Conservation (phyloP, 2,888 invertebrate species). For the Geophilus truncorum region DNA sequence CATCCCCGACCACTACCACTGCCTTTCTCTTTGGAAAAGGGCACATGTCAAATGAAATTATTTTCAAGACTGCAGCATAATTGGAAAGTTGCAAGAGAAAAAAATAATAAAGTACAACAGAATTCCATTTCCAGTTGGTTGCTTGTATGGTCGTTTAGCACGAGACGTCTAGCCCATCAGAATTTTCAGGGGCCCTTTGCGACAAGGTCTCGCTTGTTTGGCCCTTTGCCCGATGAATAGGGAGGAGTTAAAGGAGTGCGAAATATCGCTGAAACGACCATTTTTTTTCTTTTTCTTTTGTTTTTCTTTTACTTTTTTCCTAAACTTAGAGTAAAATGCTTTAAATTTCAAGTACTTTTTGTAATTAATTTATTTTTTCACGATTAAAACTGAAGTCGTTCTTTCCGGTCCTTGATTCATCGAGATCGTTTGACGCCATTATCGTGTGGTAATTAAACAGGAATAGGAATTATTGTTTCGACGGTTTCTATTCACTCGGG, state of each 20-base stretch:
- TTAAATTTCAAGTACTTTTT: background rate
- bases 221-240: constrained; percentile 5
- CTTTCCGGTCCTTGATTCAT: background rate
- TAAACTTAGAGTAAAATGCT: no score
- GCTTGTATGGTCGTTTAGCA: constrained; percentile 6
- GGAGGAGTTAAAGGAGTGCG: background rate
- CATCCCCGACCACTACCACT: no score
- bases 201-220: background rate
- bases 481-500: background rate
- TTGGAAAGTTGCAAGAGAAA: background rate
- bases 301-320: background rate
- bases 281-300: background rate
- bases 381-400: background rate
- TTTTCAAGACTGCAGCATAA: background rate
- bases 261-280: background rate
- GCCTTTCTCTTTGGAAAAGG: background rate
- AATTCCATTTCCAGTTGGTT: constrained; percentile 20
- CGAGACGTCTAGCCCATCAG: constrained; percentile 12
- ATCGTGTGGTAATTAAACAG: background rate
- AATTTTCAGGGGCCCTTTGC: constrained; percentile 1
- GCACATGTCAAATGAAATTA: constrained; percentile 2
- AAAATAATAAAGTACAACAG: constrained; percentile 3
- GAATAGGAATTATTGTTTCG: background rate
- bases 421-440: background rate
- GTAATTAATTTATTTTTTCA: background rate